Percentiles rank a stretch among this genome's conserved stretches.
phyloP scores from a whole-genome alignment of 2,888 invertebrate species.

The Brassicogethes aeneus region DNA sequence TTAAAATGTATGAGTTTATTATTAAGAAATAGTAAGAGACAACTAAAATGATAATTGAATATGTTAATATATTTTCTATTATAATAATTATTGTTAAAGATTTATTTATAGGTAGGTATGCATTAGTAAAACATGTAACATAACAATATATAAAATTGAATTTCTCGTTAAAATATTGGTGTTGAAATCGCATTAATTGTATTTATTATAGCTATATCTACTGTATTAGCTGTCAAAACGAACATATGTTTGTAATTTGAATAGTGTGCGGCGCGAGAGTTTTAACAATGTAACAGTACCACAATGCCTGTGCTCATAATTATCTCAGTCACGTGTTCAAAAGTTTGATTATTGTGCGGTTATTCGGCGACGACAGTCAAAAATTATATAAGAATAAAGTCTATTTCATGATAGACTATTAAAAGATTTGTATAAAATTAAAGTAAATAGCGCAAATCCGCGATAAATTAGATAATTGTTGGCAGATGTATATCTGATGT shows the following conservation, averaged over 20 bases:
- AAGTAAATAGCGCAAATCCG: constrained; percentile 8
- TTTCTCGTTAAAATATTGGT: too few relatives aligned
- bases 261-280: constrained; percentile 25
- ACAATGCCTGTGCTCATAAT: constrained; percentile 34
- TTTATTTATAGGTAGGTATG: too few relatives aligned
- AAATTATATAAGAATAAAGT: constrained; percentile 10
- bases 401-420: constrained; percentile 18
- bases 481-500: constrained; percentile 37
- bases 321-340: constrained; percentile 39
- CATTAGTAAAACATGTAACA: too few relatives aligned
- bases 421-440: not conserved
- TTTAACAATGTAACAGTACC: constrained; percentile 38
- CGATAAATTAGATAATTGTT: constrained; percentile 31
- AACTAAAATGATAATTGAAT: too few relatives aligned
- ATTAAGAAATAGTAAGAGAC: too few relatives aligned
- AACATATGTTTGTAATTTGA: constrained; percentile 37
- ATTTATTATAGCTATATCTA: constrained; percentile 26
- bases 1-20: too few relatives aligned
- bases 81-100: too few relatives aligned
- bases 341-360: constrained; percentile 27
- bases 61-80: too few relatives aligned
- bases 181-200: too few relatives aligned
- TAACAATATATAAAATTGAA: too few relatives aligned
- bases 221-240: constrained; percentile 28
- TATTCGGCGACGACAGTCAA: constrained; percentile 8